These are phyloP conservation scores for Dreissena rostriformis DNA, from an alignment of 1,140 invertebrate genomes.

Conservation along the genomic window DNA sequence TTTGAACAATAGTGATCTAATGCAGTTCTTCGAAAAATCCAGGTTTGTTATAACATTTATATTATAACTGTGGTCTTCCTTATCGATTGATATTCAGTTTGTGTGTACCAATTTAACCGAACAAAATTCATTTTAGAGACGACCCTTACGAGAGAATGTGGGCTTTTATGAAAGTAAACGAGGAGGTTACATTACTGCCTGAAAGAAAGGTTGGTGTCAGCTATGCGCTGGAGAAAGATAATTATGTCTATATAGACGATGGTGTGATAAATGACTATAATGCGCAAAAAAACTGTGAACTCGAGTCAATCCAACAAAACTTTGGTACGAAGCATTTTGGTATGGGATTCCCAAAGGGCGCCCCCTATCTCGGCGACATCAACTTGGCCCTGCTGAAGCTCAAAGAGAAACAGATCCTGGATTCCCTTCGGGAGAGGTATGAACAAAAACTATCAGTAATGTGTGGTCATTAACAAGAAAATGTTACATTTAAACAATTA, in stretches of 20 bases:
- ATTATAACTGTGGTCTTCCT: background rate
- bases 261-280: slow-evolving; percentile 72
- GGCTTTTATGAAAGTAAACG: slow-evolving; percentile 74
- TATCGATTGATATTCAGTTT: background rate
- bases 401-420: slow-evolving; percentile 95
- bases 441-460: slow-evolving; percentile 10
- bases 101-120: background rate
- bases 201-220: slow-evolving; percentile 61
- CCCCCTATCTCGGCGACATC: slow-evolving; percentile 95
- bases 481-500: background rate
- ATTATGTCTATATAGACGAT: slow-evolving; percentile 69
- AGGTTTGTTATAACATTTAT: slow-evolving; percentile 1
- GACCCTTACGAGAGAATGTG: slow-evolving; percentile 75
- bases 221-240: slow-evolving; percentile 43
- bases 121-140: slow-evolving; percentile 7
- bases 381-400: slow-evolving; percentile 95
- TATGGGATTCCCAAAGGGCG: slow-evolving; percentile 74
- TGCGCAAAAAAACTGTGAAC: slow-evolving; percentile 68
- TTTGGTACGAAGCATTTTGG: slow-evolving; percentile 73
- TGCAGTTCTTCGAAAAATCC: slow-evolving; percentile 66
- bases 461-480: background rate
- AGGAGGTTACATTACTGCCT: slow-evolving; percentile 58
- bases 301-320: slow-evolving; percentile 73
- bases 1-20: slow-evolving; percentile 68
- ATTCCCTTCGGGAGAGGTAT: slow-evolving; percentile 95